Percentiles rank a stretch among this genome's conserved stretches.
Conservation (phyloP, 2,113 vertebrate genomes). For the Ptilonorhynchus violaceus region DNA sequence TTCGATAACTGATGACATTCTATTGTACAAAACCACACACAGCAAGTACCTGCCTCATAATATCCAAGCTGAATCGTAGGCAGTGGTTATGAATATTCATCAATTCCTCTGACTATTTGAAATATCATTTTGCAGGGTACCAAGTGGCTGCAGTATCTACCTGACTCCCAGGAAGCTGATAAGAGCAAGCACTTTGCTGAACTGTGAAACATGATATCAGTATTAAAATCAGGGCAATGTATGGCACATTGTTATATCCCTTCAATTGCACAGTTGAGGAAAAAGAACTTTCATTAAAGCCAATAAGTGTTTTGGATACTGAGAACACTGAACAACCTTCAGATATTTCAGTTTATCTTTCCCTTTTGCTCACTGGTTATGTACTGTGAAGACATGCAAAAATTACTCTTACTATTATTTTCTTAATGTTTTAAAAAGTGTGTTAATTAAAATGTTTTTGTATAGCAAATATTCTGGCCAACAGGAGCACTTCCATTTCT, state of each 20-base stretch:
- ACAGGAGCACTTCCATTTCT: not conserved
- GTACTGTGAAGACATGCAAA: not conserved
- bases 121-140: not conserved
- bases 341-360: not conserved
- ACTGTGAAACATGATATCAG: not conserved
- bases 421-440: not conserved
- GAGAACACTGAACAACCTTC: not conserved
- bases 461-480: not conserved
- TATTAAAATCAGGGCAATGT: not conserved
- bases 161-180: accelerated
- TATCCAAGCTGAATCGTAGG: not conserved
- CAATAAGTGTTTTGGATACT: not conserved
- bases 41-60: not conserved
- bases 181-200: not conserved
- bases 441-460: not conserved
- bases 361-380: not conserved
- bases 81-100: not conserved
- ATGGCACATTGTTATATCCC: not conserved
- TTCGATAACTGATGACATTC: not conserved
- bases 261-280: not conserved
- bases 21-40: not conserved
- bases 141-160: not conserved
- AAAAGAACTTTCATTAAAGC: not conserved
- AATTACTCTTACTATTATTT: not conserved
- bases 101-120: not conserved